Conservation (phyloP, 1,140 invertebrate genomes). For the Neotoxoptera formosana region DNA sequence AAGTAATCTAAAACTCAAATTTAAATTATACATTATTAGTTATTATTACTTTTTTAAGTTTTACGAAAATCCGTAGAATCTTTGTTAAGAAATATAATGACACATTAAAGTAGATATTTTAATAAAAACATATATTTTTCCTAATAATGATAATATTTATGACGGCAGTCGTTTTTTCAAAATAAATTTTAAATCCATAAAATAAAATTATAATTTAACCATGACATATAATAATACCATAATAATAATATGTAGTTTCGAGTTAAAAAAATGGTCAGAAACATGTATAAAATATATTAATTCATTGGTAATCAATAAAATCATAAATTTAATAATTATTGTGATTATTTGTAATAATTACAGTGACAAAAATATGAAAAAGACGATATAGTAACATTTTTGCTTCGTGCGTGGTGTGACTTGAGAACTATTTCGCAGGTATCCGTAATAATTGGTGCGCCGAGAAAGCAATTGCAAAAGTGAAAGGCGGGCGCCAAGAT, state of each 20-base stretch:
- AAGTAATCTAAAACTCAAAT: not conserved
- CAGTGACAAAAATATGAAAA: too few species aligned
- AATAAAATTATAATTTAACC: not conserved
- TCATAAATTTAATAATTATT: too few species aligned
- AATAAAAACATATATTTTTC: too few species aligned
- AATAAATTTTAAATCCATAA: too few species aligned
- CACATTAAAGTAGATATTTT: not conserved
- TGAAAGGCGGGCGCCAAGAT: not conserved
- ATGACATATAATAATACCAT: not conserved
- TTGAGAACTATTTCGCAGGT: too few species aligned
- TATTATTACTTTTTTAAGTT: not conserved
- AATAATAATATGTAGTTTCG: not conserved
- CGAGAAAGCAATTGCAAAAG: not conserved
- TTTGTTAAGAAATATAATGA: not conserved
- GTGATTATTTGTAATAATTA: too few species aligned
- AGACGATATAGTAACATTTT: too few species aligned
- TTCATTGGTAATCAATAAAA: not conserved
- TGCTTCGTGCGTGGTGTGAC: too few species aligned
- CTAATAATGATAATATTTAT: not conserved
- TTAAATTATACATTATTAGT: not conserved
- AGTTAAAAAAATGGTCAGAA: not conserved
- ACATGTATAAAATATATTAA: not conserved
- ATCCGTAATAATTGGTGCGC: too few species aligned
- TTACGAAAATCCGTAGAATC: not conserved
- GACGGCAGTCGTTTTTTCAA: not conserved